phyloP scores from a whole-genome alignment of 1,140 invertebrate species.

The Ladona fulva region DNA sequence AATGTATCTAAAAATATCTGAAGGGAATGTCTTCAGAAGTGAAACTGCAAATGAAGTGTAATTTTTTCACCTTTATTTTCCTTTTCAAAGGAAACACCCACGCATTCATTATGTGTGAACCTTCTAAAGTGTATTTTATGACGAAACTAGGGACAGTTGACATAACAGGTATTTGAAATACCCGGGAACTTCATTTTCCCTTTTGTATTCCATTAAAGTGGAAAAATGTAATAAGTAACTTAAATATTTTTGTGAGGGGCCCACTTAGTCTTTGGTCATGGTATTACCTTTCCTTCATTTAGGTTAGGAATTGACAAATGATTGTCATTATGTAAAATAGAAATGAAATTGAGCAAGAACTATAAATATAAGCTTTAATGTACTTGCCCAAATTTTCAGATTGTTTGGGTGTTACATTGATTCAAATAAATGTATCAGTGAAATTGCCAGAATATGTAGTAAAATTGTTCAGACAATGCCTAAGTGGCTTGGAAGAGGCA shows the following conservation, averaged over 20 bases:
- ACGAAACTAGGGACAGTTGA: conserved; percentile 14
- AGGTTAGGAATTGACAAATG: conserved; percentile 15
- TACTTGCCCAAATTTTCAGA: conserved; percentile 12
- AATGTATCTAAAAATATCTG: background rate
- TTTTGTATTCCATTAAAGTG: conserved; percentile 8
- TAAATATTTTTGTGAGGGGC: conserved; percentile 15
- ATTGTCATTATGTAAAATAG: conserved; percentile 15
- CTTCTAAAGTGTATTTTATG: conserved; percentile 13
- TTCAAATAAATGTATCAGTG: conserved; percentile 7
- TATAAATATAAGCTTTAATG: conserved; percentile 19
- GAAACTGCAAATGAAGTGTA: background rate
- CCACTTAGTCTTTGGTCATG: conserved; percentile 12
- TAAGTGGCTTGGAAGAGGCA: conserved; percentile 3
- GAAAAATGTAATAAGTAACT: background rate
- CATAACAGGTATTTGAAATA: conserved; percentile 11
- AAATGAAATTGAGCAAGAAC: conserved; percentile 15
- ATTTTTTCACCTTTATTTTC: conserved; percentile 16
- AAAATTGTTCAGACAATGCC: background rate
- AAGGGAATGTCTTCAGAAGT: conserved; percentile 1
- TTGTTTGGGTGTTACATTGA: conserved; percentile 9
- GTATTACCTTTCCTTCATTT: conserved; percentile 16
- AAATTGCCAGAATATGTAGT: conserved; percentile 10
- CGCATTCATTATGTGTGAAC: conserved; percentile 13
- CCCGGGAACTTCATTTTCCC: conserved; percentile 2
- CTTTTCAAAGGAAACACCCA: conserved; percentile 11